These are phyloP conservation scores for Tubulanus polymorphus DNA, from an alignment of 2,888 invertebrate species.

Conservation along the genomic window DNA sequence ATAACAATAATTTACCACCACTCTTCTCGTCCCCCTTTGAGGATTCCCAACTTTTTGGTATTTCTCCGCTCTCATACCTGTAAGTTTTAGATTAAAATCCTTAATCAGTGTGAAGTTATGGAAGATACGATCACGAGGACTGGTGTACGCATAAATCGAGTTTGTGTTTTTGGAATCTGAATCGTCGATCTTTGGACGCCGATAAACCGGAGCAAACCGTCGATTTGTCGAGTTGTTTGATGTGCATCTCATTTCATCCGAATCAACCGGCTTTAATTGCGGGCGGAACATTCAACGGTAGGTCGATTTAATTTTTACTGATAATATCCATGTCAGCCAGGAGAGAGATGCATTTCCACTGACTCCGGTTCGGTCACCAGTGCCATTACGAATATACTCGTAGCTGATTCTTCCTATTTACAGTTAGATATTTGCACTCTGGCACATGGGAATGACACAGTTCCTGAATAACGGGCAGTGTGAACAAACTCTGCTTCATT, in stretches of 20 bases:
- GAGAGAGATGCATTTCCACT: no score
- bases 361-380: no score
- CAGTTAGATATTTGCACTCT: no score
- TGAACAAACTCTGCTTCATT: no score
- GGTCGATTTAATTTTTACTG: neutral
- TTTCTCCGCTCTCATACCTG: neutral
- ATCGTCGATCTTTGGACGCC: constrained; percentile 43
- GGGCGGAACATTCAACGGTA: constrained; percentile 55
- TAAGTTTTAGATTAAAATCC: no score
- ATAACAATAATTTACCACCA: no score
- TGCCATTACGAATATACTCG: no score
- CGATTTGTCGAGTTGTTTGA: constrained; percentile 52
- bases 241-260: constrained; percentile 54
- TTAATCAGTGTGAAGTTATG: constrained; percentile 30
- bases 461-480: no score
- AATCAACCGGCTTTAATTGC: constrained; percentile 52
- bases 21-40: neutral
- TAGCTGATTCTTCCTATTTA: no score
- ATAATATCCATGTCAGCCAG: no score
- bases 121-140: constrained; percentile 52
- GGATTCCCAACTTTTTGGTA: neutral
- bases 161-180: constrained; percentile 53
- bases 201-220: constrained; percentile 52
- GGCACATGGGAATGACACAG: no score
- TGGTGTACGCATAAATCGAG: constrained; percentile 53